Conservation (phyloP, 2,113 vertebrate genomes). For the Spheniscus mendiculus region DNA sequence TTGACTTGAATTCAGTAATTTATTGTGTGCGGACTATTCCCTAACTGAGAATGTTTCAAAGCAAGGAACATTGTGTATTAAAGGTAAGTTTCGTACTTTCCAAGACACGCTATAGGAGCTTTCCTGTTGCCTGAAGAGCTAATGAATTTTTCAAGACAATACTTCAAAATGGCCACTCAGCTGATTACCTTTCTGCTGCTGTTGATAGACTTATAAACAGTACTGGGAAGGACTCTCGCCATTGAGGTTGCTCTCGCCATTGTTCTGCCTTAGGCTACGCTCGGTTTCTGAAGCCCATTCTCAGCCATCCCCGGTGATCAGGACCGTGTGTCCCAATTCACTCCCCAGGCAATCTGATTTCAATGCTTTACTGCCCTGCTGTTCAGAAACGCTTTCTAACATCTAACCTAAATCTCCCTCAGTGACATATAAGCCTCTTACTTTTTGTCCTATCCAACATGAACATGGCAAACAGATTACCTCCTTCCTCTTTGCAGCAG, state of each 20-base stretch:
- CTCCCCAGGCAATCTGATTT: neutral
- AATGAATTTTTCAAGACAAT: neutral
- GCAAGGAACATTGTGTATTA: neutral
- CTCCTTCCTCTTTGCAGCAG: neutral
- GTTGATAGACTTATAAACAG: neutral
- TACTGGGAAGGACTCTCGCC: neutral
- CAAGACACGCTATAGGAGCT: neutral
- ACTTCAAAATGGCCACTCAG: neutral
- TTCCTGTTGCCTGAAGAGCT: neutral
- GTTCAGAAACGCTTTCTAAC: neutral
- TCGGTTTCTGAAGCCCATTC: neutral
- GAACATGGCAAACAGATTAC: neutral
- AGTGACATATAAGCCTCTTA: neutral
- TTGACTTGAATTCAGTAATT: neutral
- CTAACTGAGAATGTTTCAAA: neutral
- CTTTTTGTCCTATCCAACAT: neutral
- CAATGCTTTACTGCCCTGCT: neutral
- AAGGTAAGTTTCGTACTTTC: neutral
- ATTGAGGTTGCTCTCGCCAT: neutral
- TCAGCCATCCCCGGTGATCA: neutral
- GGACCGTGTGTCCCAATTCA: rapidly evolving
- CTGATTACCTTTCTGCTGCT: neutral
- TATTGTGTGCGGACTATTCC: neutral
- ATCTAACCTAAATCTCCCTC: neutral
- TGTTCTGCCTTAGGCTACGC: neutral